These are phyloP conservation scores for Rhinichthys klamathensis DNA, from an alignment of 2,113 vertebrate species.

Conservation along the genomic window DNA sequence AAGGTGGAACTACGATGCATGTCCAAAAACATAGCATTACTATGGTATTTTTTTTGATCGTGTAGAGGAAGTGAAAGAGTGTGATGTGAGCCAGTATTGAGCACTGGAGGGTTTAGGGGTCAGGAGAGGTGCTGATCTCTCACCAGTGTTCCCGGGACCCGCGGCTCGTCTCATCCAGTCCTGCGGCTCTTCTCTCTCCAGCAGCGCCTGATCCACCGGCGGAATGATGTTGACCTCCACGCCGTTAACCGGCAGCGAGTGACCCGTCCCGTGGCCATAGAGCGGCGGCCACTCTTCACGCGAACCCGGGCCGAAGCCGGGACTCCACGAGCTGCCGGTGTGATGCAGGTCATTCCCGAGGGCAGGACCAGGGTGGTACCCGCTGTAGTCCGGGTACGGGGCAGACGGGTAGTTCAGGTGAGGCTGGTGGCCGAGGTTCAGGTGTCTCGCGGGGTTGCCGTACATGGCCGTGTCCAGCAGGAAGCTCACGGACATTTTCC, in stretches of 20 bases:
- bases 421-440: constrained; percentile 83
- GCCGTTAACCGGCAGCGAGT: constrained; percentile 77
- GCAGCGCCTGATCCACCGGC: constrained; percentile 71
- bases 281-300: constrained; percentile 88
- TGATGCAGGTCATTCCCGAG: constrained; percentile 82
- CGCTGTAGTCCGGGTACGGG: constrained; percentile 85
- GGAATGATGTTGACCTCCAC: constrained; percentile 82
- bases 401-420: constrained; percentile 83
- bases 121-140: constrained; percentile 7
- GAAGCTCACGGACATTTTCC: constrained; percentile 86
- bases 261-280: constrained; percentile 72
- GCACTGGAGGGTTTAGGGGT: neutral
- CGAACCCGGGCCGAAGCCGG: constrained; percentile 77
- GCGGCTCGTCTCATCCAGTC: constrained; percentile 84
- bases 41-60: neutral
- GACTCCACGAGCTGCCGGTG: constrained; percentile 79
- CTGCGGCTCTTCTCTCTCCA: constrained; percentile 81
- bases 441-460: constrained; percentile 83
- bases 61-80: neutral
- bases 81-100: neutral
- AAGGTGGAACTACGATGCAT: neutral
- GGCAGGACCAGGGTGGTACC: constrained; percentile 84
- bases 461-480: constrained; percentile 87
- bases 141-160: constrained; percentile 71
- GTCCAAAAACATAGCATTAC: neutral